Conservation (phyloP, 1,140 invertebrate species). For the Drosophila sechellia region DNA sequence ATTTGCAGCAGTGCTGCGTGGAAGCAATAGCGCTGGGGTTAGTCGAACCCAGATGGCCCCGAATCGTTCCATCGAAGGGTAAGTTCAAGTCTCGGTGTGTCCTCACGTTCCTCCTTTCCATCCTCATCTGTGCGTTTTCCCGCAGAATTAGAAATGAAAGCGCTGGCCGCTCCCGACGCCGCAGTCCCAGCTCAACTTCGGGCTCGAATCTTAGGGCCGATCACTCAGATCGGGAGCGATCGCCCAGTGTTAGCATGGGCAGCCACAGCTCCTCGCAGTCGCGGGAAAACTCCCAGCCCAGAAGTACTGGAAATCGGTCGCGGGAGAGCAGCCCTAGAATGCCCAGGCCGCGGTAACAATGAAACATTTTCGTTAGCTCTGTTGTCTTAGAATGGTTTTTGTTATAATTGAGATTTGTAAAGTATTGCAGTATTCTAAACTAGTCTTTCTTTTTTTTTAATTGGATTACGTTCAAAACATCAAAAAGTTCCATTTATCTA, state of each 20-base stretch:
- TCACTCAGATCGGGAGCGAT: conserved; percentile 59
- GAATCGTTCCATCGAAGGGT: conserved; percentile 82
- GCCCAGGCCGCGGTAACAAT: conserved; percentile 87
- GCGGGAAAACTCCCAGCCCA: conserved; percentile 66
- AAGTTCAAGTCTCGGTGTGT: conserved; percentile 12
- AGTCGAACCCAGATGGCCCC: conserved; percentile 79
- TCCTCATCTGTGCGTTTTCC: conserved; percentile 8
- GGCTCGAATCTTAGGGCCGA: conserved; percentile 42
- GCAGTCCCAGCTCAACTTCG: conserved; percentile 66
- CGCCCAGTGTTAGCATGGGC: conserved; percentile 63
- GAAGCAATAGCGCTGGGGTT: conserved; percentile 84
- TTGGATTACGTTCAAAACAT: neutral
- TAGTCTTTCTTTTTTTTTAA: neutral
- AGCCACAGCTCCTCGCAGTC: conserved; percentile 75
- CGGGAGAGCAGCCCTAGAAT: conserved; percentile 89
- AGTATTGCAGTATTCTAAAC: neutral
- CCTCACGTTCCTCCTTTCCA: conserved; percentile 1
- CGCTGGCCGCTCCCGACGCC: conserved; percentile 73
- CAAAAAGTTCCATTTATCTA: no score
- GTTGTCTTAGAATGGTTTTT: conserved; percentile 5
- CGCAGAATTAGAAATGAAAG: conserved; percentile 79
- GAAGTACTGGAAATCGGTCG: conserved; percentile 85
- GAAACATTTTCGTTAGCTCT: conserved; percentile 7
- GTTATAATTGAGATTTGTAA: neutral
- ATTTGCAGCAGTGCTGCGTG: conserved; percentile 88